Percentiles rank a stretch among this genome's conserved stretches.
Evolutionary conservation across 2,113 vertebrate genomes (phyloP).

Genomic region (Pungitius pungitius): DNA sequence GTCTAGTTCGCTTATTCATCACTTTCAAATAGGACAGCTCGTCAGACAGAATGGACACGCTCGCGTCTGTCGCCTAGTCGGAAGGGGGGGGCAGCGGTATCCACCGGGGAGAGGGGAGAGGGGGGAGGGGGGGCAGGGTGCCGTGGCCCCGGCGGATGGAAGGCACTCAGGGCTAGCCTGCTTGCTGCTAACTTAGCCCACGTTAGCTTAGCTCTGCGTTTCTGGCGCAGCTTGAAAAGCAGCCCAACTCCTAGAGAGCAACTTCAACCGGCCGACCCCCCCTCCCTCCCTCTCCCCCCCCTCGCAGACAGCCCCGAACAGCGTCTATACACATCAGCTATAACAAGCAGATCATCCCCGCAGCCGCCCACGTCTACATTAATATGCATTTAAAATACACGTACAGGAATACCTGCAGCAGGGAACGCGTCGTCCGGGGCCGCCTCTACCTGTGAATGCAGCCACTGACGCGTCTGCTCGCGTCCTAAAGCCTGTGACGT

Average conservation of each 20-base stretch:
- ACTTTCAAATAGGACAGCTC: constrained; percentile 29
- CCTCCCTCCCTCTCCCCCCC: not conserved
- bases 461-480: constrained; percentile 35
- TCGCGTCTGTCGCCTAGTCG: not conserved
- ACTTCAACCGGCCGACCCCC: constrained; percentile 52
- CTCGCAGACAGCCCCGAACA: constrained; percentile 27
- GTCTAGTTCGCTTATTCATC: constrained; percentile 43
- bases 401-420: not conserved
- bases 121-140: constrained; percentile 9
- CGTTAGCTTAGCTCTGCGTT: constrained; percentile 63
- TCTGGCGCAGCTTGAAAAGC: constrained; percentile 66
- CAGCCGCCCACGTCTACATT: constrained; percentile 35
- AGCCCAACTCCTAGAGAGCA: constrained; percentile 55
- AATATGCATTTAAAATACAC: constrained; percentile 17
- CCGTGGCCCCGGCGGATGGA: constrained; percentile 40
- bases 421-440: constrained; percentile 2
- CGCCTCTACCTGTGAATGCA: constrained; percentile 61
- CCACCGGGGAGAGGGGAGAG: not conserved
- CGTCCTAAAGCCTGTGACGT: constrained; percentile 52
- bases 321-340: constrained; percentile 42
- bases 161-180: constrained; percentile 33
- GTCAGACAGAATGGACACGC: not conserved
- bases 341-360: constrained; percentile 27
- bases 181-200: constrained; percentile 49
- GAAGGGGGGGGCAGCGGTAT: constrained; percentile 3